Evolutionary conservation across 2,797 vertebrate genomes (phyloP).

Genomic region (Petrocephalus sullivani): DNA sequence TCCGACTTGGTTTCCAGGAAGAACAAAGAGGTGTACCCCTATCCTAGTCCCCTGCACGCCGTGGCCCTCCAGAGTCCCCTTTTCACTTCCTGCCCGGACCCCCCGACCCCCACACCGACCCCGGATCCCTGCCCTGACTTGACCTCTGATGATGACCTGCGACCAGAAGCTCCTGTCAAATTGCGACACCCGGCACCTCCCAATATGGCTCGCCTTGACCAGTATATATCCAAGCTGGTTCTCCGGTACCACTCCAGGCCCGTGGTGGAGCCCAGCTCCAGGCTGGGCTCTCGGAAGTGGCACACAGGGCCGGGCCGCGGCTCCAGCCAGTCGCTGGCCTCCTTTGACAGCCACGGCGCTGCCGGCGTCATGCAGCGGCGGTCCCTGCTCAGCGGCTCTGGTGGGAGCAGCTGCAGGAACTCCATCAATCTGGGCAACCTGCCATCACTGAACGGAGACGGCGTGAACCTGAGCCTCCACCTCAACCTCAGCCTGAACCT

Average conservation of each 20-base stretch:
- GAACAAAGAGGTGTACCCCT: conserved; percentile 73
- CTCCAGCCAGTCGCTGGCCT: conserved; percentile 61
- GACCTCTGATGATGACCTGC: conserved; percentile 43
- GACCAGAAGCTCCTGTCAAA: conserved; percentile 21
- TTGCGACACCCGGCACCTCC: conserved; percentile 31
- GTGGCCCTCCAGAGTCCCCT: conserved; percentile 77
- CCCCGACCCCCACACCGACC: conserved; percentile 33
- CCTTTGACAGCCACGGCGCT: conserved; percentile 54
- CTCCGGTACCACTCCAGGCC: conserved; percentile 57
- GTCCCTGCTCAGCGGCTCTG: conserved; percentile 63
- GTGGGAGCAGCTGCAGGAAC: conserved; percentile 58
- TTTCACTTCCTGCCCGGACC: conserved; percentile 62
- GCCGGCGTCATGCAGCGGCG: conserved; percentile 59
- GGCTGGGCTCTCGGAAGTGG: conserved; percentile 30
- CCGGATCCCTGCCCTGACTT: conserved; percentile 46
- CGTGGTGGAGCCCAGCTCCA: conserved; percentile 30
- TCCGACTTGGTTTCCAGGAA: conserved; percentile 69
- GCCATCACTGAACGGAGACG: conserved; percentile 67
- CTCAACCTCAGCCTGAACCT: conserved; percentile 71
- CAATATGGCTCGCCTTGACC: conserved; percentile 63
- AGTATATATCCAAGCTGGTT: conserved; percentile 70
- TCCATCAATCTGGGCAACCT: conserved; percentile 73
- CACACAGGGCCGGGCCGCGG: conserved; percentile 56
- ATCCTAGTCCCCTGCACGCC: conserved; percentile 74
- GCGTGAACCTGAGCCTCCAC: conserved; percentile 67